Conservation (phyloP, 2,113 vertebrate species). For the Otus sunia region DNA sequence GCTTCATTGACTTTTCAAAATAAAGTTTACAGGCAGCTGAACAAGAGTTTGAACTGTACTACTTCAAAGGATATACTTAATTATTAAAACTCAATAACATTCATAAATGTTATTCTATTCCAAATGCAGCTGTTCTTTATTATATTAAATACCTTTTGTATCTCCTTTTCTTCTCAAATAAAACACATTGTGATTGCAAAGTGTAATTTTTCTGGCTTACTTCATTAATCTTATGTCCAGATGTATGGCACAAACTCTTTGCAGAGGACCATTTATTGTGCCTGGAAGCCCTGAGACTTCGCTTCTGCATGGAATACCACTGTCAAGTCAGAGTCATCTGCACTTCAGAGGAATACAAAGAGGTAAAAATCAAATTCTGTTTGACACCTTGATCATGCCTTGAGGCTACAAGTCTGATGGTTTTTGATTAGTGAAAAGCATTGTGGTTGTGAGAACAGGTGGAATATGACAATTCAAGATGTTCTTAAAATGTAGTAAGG, state of each 20-base stretch:
- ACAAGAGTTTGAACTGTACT: neutral
- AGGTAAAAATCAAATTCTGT: conserved; percentile 51
- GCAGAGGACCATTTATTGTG: conserved; percentile 3
- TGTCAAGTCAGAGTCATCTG: conserved; percentile 43
- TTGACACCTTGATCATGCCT: conserved; percentile 61
- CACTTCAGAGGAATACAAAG: conserved; percentile 55
- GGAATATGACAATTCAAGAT: conserved; percentile 54
- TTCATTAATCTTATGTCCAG: neutral
- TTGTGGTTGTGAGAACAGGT: conserved; percentile 39
- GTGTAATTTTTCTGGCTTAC: neutral
- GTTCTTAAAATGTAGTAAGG: conserved; percentile 8
- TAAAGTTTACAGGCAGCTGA: neutral
- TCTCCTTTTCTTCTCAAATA: neutral
- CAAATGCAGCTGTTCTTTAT: neutral
- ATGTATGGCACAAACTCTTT: neutral
- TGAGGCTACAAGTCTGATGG: conserved; percentile 39
- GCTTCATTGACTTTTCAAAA: neutral
- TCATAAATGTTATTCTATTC: neutral
- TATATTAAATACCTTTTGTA: neutral
- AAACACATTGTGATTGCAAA: neutral
- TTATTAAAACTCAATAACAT: neutral
- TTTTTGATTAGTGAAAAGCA: conserved; percentile 58
- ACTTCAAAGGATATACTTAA: neutral
- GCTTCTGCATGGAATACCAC: neutral
- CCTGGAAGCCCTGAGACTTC: conserved; percentile 5